Evolutionary conservation across 1,140 invertebrate genomes (phyloP), one percentile per base, ranked within the genome.

Genomic region (Cherax destructor): DNA sequence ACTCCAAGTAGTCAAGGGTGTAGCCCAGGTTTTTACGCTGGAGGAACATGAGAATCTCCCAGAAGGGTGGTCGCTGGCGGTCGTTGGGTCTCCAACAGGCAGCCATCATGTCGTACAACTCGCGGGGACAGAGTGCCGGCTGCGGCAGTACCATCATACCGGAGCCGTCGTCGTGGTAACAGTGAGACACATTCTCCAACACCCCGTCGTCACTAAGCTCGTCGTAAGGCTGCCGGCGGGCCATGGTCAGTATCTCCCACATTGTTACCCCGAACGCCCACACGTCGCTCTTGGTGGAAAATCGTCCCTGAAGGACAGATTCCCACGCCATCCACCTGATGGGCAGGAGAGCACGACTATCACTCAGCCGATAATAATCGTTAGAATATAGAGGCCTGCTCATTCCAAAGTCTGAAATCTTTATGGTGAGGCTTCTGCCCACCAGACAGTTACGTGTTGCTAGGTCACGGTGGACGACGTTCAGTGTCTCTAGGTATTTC

Each of bases 381-480:
- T 96, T 95, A 47, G 96, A 95, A 94, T 98, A 98, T 30, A 97
- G 94, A 95, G 97, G 97, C 93, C 97, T 97, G 95, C 97, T 97
- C 49, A 97, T 98, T 30, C 97, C 97, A 94, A 98, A 98, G 94
- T 98, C 97, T 86, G 97, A 97, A 92, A 98, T 98, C 95, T 98
- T 98, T 84, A 98, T 96, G 92, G 97, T 96, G 94, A 97, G 98
- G 83, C 96, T 96, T 94, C 97, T 97, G 76, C 97, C 97, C 74
- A 99, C 98, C 18, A 99, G 94, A 94, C 98, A 99, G 95, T 99
- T 99, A 41, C 98, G 95, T 89, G 98, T 98, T 0, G 99, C 99
- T 41, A 99, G 95, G 95, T 99, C 99, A 91, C 98, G 96, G 95
- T 99, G 99, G 10, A 99, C 98, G 94, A 93, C 79, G 72, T 79